Base-by-base conservation (phyloP, 2,797 vertebrate species). In the Xerus rutilus region DNA sequence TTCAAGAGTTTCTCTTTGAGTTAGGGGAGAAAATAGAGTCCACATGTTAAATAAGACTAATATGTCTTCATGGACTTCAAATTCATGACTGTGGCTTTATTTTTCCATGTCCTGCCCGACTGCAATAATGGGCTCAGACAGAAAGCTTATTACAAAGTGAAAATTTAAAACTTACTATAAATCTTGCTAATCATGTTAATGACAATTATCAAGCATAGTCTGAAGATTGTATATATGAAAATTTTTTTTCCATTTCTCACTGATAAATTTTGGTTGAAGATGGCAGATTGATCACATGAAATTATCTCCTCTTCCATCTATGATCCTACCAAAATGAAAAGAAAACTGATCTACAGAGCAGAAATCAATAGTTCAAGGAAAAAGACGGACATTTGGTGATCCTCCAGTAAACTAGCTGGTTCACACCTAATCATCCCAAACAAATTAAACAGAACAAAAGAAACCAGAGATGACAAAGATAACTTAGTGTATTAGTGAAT, bases 101-200 rank as follows among this genome's bases (percentile, higher is more conserved):
- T 88, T 91, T 79, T 69, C 83, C 8, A 21, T 74, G 39, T 23
- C 52, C 49, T 84, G 43, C 88, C n/a, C 65, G 70, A 59, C 9
- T n/a, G 45, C 59, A 39, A 7, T 95, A 87, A 77, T 45, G 49
- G 28, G 21, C n/a, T 95, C 54, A 87, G 21, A 52, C 1, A 69
- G 47, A 88, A 47, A 54, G 25, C 28, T 73, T 79, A 69, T 32
- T 89, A 21, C 30, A 59, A 91, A 59, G 20, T 81, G 35, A 25
- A 62, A 69, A 54, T 78, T 88, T 67, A 90, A 86, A 35, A 79
- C 57, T 17, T 72, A 86, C 87, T 79, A 73, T 49, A 82, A 95
- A 64, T 70, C 62, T 57, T 93, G 20, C 70, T 78, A 77, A 30
- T 20, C 39, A 39, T 74, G 6, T 64, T 86, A 35, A 47, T 52